These are phyloP conservation scores for Nycticorax nycticorax DNA, from an alignment of 2,113 vertebrate species.

Conservation along the genomic window DNA sequence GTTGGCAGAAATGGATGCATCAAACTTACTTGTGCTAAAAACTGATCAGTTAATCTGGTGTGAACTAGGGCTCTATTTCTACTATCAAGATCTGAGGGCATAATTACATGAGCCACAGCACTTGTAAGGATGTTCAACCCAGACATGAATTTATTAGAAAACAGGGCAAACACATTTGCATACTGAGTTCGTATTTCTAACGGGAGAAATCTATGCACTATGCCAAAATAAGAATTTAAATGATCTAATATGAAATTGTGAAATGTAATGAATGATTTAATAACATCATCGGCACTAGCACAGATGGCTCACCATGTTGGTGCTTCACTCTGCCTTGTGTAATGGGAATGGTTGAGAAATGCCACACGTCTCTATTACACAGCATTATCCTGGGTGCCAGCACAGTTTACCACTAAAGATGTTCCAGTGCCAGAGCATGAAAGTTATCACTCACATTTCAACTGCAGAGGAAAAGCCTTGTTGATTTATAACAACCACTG, in stretches of 20 bases:
- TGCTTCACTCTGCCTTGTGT: neutral
- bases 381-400: neutral
- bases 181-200: constrained; percentile 23
- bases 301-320: constrained; percentile 54
- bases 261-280: constrained; percentile 60
- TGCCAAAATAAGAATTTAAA: constrained; percentile 42
- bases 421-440: neutral
- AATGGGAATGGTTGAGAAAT: constrained; percentile 19
- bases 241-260: constrained; percentile 31
- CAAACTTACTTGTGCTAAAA: constrained; percentile 28
- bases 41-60: neutral
- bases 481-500: neutral
- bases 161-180: constrained; percentile 45
- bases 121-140: constrained; percentile 31
- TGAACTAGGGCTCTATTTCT: constrained; percentile 23
- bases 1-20: neutral
- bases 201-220: neutral
- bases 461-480: neutral
- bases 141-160: constrained; percentile 63
- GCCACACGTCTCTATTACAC: neutral
- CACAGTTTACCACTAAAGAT: neutral
- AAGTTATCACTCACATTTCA: neutral
- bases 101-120: constrained; percentile 56
- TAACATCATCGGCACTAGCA: constrained; percentile 24
- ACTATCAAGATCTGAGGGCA: constrained; percentile 19